Conservation (phyloP, 2,888 invertebrate species). For the Rhyacophila evoluta region DNA sequence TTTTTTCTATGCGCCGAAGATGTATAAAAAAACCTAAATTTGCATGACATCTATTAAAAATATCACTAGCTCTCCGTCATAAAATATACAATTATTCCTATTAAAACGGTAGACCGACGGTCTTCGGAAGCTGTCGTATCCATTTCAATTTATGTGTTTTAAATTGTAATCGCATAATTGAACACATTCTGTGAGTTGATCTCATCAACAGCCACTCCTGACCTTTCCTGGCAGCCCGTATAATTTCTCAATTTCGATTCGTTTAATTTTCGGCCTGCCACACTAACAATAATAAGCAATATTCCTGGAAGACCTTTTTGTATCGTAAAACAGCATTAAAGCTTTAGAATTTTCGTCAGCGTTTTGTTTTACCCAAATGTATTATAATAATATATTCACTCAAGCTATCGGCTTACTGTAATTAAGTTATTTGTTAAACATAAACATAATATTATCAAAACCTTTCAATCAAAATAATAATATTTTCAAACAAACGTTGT, state of each 20-base stretch:
- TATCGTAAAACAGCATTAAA: neutral
- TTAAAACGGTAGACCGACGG: neutral
- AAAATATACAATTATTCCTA: neutral
- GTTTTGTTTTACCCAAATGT: no score
- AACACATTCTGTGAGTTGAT: conserved; percentile 16
- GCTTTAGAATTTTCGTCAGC: neutral
- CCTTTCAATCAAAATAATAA: no score
- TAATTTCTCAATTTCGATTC: conserved; percentile 8
- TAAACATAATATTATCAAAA: no score
- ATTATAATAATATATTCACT: no score
- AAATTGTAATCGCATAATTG: conserved; percentile 6
- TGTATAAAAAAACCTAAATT: no score
- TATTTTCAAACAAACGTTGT: no score
- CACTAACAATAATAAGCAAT: neutral
- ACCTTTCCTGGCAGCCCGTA: neutral
- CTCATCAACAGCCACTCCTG: conserved; percentile 1
- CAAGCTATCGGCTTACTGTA: no score
- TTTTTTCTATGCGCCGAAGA: no score
- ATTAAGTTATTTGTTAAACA: no score
- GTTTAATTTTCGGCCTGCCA: conserved; percentile 11
- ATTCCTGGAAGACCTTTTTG: neutral
- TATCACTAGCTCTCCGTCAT: neutral
- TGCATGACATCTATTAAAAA: no score
- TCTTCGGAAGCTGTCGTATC: neutral
- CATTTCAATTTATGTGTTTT: conserved; percentile 14